Base-by-base conservation (phyloP, 2,797 vertebrate species). In the Morus bassanus region DNA sequence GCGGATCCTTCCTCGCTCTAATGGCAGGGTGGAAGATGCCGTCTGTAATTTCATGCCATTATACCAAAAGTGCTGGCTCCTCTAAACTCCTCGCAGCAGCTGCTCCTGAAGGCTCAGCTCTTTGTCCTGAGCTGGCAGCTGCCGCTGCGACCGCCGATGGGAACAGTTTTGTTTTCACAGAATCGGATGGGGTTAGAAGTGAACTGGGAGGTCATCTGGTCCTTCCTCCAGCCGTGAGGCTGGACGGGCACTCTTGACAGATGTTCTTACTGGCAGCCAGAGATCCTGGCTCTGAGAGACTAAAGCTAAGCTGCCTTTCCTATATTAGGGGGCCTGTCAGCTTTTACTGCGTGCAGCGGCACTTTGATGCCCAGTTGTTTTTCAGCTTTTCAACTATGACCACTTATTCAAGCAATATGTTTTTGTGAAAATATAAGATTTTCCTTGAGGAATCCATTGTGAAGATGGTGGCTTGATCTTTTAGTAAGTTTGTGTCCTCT, bases 81-180 rank as follows among this genome's bases (percentile, higher is more conserved):
- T 79, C 90, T 79, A 4, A 87, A 50, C 28, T 63, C 46, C 53
- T 53, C 7, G 0, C 57, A 90, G 81, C 91, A 94, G 95, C 95
- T 96, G 96, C 79, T 92, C 70, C 67, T 51, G 51, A 67, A 84
- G 31, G 74, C 83, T 75, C 74, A 41, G 80, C 77, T 85, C 84
- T 87, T 96, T 95, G 93, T 96, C 70, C 81, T 25, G 37, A 83
- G 78, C 81, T 46, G 33, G 48, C 94, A 96, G 90, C 94, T 95
- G 94, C 63, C 75, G 79, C 83, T 64, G 67, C 79, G 43, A 22
- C 45, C 5, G 1, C 59, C 11, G 5, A 33, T 37, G 90, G 94
- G 86, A 96, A 85, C 11, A 9, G 91, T 84, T 91, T 57, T 84
- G 65, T 92, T 96, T 93, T 35, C 84, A 89, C 50, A 21, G 79